phyloP scores from a whole-genome alignment of 2,888 invertebrate genomes.

The Hirtodrosophila alboralis region DNA sequence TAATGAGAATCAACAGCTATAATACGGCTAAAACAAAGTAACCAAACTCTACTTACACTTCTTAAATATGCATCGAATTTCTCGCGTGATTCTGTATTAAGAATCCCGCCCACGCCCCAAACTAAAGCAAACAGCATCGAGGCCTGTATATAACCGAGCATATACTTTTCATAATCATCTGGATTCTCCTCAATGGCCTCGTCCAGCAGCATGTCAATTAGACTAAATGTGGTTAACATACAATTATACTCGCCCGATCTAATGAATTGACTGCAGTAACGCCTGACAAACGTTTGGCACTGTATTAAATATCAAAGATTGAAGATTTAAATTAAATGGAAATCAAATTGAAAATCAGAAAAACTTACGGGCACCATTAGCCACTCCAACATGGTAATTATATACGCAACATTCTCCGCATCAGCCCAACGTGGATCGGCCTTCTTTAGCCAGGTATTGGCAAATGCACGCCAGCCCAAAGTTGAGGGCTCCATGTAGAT shows the following conservation, averaged over 20 bases:
- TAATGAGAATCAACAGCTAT: neutral
- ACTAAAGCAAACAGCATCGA: constrained; percentile 89
- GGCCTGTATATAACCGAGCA: constrained; percentile 90
- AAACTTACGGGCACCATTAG: constrained; percentile 88
- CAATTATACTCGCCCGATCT: constrained; percentile 90
- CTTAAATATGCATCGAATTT: constrained; percentile 88
- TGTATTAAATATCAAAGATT: constrained; percentile 17
- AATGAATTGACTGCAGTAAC: constrained; percentile 87
- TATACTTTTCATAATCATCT: constrained; percentile 89
- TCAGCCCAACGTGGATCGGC: constrained; percentile 87
- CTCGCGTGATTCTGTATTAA: constrained; percentile 89
- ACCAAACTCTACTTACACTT: constrained; percentile 66
- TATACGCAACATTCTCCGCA: constrained; percentile 86
- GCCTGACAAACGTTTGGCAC: constrained; percentile 88
- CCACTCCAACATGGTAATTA: constrained; percentile 90
- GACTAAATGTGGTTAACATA: constrained; percentile 88
- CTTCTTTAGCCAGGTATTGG: constrained; percentile 91
- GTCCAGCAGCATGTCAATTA: constrained; percentile 91
- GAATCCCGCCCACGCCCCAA: constrained; percentile 94
- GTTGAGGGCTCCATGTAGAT: constrained; percentile 94
- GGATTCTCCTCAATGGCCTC: constrained; percentile 88
- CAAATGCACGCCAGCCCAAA: constrained; percentile 92
- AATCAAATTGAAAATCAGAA: neutral
- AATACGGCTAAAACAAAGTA: no score
- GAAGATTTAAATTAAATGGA: neutral